Evolutionary conservation across 2,888 invertebrate species (phyloP).

Genomic region (Drosophila kuntzei): DNA sequence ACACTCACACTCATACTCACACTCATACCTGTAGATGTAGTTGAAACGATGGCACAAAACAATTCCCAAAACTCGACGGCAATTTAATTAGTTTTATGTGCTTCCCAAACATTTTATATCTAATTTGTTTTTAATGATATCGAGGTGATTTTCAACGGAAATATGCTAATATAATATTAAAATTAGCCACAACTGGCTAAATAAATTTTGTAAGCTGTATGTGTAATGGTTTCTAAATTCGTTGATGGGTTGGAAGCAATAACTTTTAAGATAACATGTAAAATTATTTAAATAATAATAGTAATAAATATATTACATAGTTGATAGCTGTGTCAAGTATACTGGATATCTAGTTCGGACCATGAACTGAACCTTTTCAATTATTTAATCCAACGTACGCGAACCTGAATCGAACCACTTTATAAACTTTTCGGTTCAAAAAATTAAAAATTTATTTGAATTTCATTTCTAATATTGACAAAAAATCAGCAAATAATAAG

Average conservation of each 20-base stretch:
- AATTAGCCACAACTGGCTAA: background rate
- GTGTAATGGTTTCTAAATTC: background rate
- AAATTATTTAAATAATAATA: background rate
- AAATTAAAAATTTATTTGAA: no score
- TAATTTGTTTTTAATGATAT: conserved; percentile 15
- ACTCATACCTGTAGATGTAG: conserved; percentile 11
- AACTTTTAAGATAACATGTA: background rate
- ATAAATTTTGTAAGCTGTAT: background rate
- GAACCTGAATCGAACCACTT: no score
- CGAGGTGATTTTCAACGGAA: background rate
- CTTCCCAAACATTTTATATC: background rate
- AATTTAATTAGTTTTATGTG: conserved; percentile 31
- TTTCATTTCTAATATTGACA: no score
- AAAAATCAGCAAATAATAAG: no score
- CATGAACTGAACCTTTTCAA: no score
- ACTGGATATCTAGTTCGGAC: no score
- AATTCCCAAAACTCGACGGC: conserved; percentile 5
- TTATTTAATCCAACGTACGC: no score
- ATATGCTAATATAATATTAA: background rate
- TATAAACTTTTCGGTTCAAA: no score
- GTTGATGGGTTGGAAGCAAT: background rate
- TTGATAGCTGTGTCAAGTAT: no score
- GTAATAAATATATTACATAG: no score
- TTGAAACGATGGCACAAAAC: conserved; percentile 20
- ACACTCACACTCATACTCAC: background rate